These are phyloP conservation scores for Cylas formicarius DNA, from an alignment of 1,140 invertebrate species.

Conservation along the genomic window DNA sequence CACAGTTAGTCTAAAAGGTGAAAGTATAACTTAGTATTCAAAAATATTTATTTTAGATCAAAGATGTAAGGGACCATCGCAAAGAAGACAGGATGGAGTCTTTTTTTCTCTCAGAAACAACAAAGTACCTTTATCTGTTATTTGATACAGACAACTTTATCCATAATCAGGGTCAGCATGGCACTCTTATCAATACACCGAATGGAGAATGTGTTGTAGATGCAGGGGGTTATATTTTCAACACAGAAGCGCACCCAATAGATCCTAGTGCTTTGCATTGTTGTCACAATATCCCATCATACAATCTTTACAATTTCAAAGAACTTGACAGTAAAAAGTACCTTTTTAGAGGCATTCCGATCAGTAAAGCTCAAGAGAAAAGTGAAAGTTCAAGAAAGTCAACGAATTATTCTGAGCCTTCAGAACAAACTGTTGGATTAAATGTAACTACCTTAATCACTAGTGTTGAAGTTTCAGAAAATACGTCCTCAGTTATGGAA, in stretches of 20 bases:
- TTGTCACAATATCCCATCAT: constrained; percentile 60
- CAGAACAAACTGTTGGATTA: constrained; percentile 29
- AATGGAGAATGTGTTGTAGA: constrained; percentile 79
- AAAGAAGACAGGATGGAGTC: constrained; percentile 99
- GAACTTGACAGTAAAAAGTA: constrained; percentile 30
- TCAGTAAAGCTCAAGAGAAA: too few relatives aligned
- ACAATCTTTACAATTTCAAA: constrained; percentile 43
- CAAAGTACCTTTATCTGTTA: constrained; percentile 94
- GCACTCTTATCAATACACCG: constrained; percentile 63
- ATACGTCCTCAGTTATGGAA: constrained; percentile 14
- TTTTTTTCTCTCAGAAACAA: constrained; percentile 97
- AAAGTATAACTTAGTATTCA: too few relatives aligned
- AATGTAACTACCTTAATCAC: constrained; percentile 29
- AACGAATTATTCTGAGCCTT: neutral
- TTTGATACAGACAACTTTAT: constrained; percentile 97
- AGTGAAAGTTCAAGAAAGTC: constrained; percentile 20
- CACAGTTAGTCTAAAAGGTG: too few relatives aligned
- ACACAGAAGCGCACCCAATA: constrained; percentile 98
- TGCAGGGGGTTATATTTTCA: constrained; percentile 93
- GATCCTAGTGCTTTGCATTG: constrained; percentile 90
- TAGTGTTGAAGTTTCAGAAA: constrained; percentile 12
- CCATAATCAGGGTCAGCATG: constrained; percentile 74
- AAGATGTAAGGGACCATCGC: constrained; percentile 88
- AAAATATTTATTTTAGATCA: too few relatives aligned
- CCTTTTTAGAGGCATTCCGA: constrained; percentile 29